phyloP scores from a whole-genome alignment of 2,797 vertebrate species.

The Chelmon rostratus region DNA sequence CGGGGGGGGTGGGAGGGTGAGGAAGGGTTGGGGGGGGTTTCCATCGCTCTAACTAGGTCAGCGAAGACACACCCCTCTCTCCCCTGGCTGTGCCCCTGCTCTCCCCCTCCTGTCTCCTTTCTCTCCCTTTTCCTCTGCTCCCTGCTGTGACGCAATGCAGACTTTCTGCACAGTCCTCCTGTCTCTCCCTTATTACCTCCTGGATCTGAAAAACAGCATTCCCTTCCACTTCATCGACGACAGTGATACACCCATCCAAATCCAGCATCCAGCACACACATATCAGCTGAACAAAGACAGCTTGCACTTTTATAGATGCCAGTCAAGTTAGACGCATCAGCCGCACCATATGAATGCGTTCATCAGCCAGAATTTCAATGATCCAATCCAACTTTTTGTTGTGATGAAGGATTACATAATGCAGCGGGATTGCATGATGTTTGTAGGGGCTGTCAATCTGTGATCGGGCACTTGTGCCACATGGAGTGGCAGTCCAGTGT shows the following conservation, averaged over 20 bases:
- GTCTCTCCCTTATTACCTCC: constrained; percentile 41
- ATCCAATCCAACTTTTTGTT: constrained; percentile 53
- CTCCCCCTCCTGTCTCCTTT: constrained; percentile 40
- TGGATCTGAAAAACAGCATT: constrained; percentile 43
- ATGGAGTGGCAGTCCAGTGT: constrained; percentile 9
- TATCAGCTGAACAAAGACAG: constrained; percentile 30
- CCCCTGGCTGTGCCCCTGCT: constrained; percentile 59
- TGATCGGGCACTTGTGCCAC: constrained; percentile 24
- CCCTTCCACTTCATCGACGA: constrained; percentile 19
- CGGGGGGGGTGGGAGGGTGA: constrained; percentile 27
- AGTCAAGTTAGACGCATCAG: constrained; percentile 49
- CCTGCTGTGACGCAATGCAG: constrained; percentile 83
- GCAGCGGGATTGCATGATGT: constrained; percentile 55
- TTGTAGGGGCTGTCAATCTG: constrained; percentile 58
- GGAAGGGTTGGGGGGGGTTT: constrained; percentile 36
- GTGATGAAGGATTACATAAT: constrained; percentile 63
- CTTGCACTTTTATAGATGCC: constrained; percentile 29
- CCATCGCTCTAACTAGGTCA: constrained; percentile 83
- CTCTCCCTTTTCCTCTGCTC: constrained; percentile 54
- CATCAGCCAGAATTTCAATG: constrained; percentile 19
- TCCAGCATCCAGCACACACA: constrained; percentile 21
- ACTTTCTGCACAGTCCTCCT: constrained; percentile 62
- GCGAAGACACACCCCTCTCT: constrained; percentile 78
- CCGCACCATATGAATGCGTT: constrained; percentile 35
- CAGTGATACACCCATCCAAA: constrained; percentile 13